Conservation (phyloP, 2,888 invertebrate species). For the Drosophila trichaetosa region DNA sequence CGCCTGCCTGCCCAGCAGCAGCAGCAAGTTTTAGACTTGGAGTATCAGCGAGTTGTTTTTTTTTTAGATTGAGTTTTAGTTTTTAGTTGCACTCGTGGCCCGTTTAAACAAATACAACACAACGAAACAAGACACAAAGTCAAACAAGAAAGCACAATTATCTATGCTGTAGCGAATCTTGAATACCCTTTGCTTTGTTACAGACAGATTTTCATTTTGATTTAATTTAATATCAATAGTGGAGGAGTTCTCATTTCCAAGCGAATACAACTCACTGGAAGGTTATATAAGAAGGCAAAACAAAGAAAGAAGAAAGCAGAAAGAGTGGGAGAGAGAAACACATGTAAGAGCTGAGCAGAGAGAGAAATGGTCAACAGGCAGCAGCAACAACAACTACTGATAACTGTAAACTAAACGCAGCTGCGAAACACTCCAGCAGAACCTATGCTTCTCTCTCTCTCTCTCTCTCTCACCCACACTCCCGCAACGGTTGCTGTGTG, state of each 20-base stretch:
- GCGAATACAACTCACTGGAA: not conserved
- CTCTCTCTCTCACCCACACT: not conserved
- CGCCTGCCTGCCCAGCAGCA: conserved; percentile 26
- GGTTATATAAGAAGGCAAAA: not conserved
- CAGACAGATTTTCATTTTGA: not conserved
- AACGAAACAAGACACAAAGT: conserved; percentile 11
- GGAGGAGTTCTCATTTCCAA: not conserved
- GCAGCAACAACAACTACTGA: conserved; percentile 20
- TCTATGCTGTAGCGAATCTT: not conserved
- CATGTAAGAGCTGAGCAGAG: not conserved
- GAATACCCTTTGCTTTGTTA: conserved; percentile 18
- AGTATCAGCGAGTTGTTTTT: conserved; percentile 45
- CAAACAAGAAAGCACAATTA: conserved; percentile 22
- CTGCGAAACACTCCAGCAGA: not conserved
- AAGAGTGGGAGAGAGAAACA: conserved; percentile 5
- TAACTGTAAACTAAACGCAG: conserved; percentile 46
- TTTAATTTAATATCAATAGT: not conserved
- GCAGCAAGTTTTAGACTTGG: conserved; percentile 36
- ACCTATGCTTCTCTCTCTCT: not conserved
- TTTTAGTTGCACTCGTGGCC: conserved; percentile 59
- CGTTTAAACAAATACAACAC: conserved; percentile 62
- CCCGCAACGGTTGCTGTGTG: conserved; percentile 25
- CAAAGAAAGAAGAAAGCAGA: not conserved
- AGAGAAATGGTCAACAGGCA: conserved; percentile 16
- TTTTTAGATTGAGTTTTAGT: conserved; percentile 43